Evolutionary conservation across 2,888 invertebrate genomes (phyloP).

Genomic region (Scaptomyza caliginosa): DNA sequence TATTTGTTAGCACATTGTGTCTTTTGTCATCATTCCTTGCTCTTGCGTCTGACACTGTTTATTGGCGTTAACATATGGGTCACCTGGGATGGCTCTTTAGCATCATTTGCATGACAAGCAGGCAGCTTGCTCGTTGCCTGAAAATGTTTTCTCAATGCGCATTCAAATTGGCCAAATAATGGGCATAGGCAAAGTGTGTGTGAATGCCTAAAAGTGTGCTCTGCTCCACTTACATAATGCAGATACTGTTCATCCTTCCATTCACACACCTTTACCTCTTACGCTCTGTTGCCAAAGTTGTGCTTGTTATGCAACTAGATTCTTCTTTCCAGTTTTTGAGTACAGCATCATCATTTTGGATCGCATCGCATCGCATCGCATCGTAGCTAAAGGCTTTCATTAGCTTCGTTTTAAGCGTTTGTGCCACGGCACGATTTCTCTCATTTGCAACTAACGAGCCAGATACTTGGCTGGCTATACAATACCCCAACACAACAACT

Average conservation of each 20-base stretch:
- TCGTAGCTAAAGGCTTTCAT: conserved; percentile 47
- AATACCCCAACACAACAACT: conserved; percentile 45
- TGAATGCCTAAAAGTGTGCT: conserved; percentile 47
- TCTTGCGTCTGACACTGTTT: conserved; percentile 45
- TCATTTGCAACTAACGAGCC: conserved; percentile 61
- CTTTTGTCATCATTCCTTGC: not conserved
- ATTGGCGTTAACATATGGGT: conserved; percentile 72
- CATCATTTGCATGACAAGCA: conserved; percentile 67
- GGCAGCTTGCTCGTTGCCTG: conserved; percentile 17
- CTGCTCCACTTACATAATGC: conserved; percentile 57
- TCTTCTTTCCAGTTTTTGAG: conserved; percentile 1
- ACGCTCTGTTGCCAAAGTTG: conserved; percentile 6
- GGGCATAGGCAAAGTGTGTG: conserved; percentile 11
- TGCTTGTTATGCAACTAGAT: conserved; percentile 50
- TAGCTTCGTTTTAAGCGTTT: conserved; percentile 60
- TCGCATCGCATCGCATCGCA: conserved; percentile 10
- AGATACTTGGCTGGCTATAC: conserved; percentile 36
- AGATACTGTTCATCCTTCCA: not conserved
- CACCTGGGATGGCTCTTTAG: conserved; percentile 66
- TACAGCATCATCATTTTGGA: conserved; percentile 55
- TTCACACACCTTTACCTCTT: not conserved
- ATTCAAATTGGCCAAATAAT: conserved; percentile 67
- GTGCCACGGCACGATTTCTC: conserved; percentile 23
- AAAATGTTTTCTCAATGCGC: conserved; percentile 63
- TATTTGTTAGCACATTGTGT: not conserved